Evolutionary conservation across 2,888 invertebrate genomes (phyloP).

Genomic region (Zele albiditarsus): DNA sequence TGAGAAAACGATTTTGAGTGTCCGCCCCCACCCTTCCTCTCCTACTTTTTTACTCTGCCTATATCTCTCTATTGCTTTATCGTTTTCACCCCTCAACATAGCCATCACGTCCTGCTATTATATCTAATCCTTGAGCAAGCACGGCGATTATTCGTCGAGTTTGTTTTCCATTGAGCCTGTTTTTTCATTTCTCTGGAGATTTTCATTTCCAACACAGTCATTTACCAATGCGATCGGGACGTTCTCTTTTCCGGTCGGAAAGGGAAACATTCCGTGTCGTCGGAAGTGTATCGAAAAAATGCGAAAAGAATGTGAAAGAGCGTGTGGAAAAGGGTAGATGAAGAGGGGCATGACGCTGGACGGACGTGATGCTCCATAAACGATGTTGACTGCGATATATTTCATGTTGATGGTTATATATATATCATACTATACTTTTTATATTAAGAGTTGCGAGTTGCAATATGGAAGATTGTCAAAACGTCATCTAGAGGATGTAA

Average conservation of each 20-base stretch:
- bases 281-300: constrained; percentile 38
- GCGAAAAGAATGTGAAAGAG: constrained; percentile 7
- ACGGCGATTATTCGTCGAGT: not conserved
- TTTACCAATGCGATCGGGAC: constrained; percentile 14
- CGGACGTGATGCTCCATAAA: constrained; percentile 33
- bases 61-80: not conserved
- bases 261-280: constrained; percentile 58
- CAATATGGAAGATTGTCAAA: no score
- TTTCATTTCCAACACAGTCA: constrained; percentile 10
- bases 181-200: not conserved
- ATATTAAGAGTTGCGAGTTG: no score
- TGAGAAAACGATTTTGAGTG: not conserved
- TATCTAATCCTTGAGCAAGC: constrained; percentile 25
- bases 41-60: not conserved
- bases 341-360: not conserved
- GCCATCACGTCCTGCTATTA: not conserved
- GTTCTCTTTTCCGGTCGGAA: constrained; percentile 55
- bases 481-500: no score
- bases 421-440: not conserved
- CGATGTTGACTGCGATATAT: constrained; percentile 1
- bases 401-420: constrained; percentile 9
- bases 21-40: constrained; percentile 6
- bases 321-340: constrained; percentile 20
- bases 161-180: constrained; percentile 26
- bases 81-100: not conserved